Evolutionary conservation across 2,113 vertebrate species (phyloP).

Genomic region (Dromaius novaehollandiae): DNA sequence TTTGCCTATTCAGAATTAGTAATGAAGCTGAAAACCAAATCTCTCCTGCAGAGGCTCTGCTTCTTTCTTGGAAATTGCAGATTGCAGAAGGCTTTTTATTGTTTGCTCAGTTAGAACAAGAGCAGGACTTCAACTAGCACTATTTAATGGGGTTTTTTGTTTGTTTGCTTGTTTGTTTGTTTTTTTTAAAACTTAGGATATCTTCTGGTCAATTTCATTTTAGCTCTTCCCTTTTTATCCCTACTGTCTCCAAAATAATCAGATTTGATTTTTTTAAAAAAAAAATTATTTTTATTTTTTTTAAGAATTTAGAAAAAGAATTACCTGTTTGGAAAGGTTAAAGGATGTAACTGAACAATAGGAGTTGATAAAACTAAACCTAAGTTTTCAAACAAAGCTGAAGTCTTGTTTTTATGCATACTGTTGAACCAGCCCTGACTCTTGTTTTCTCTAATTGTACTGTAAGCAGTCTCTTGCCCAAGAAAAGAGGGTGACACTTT

Average conservation of each 20-base stretch:
- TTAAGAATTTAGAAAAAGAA: conserved; percentile 6
- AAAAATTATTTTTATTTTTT: conserved; percentile 2
- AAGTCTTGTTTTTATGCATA: conserved; percentile 53
- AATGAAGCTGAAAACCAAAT: conserved; percentile 14
- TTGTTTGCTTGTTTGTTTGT: background rate
- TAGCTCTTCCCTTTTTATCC: background rate
- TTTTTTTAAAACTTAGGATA: background rate
- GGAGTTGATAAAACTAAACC: conserved; percentile 33
- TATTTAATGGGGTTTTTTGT: background rate
- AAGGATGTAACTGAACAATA: conserved; percentile 28
- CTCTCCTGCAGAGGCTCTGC: background rate
- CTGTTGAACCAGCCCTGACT: conserved; percentile 45
- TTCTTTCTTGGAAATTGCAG: conserved; percentile 31
- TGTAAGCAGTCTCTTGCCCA: conserved; percentile 50
- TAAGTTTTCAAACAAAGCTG: background rate
- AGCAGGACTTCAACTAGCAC: conserved; percentile 10
- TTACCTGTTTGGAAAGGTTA: conserved; percentile 4
- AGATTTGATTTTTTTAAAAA: conserved; percentile 1
- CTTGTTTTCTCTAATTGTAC: conserved; percentile 52
- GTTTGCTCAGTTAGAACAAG: conserved; percentile 54
- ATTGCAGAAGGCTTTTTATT: conserved; percentile 27
- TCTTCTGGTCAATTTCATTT: conserved; percentile 29
- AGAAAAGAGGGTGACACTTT: conserved; percentile 55
- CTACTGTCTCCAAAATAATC: conserved; percentile 7
- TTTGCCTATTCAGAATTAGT: conserved; percentile 32